Evolutionary conservation across 2,797 vertebrate species (phyloP).

Genomic region (Acanthurus tractus): DNA sequence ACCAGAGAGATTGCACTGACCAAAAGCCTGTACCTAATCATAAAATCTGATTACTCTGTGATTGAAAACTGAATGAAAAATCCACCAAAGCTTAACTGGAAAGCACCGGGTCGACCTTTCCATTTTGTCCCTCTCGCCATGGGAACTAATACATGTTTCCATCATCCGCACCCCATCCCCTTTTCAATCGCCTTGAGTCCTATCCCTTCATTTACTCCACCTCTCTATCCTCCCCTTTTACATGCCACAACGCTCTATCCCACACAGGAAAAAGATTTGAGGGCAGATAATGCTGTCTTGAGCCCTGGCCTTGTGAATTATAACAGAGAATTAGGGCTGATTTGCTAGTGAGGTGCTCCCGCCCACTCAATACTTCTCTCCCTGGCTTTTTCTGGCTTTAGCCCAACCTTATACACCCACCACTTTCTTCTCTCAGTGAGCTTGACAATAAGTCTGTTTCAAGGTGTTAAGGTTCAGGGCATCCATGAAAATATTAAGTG

Average conservation of each 20-base stretch:
- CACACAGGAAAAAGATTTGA: conserved; percentile 51
- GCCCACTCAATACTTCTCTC: conserved; percentile 48
- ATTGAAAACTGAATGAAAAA: conserved; percentile 77
- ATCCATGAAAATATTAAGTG: conserved; percentile 24
- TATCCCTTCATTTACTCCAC: conserved; percentile 53
- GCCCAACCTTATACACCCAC: conserved; percentile 39
- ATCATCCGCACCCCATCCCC: conserved; percentile 43
- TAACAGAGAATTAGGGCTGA: conserved; percentile 66
- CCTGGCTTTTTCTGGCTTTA: conserved; percentile 37
- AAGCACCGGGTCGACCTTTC: conserved; percentile 70
- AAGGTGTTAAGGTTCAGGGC: conserved; percentile 26
- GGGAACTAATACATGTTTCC: conserved; percentile 62
- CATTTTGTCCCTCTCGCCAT: conserved; percentile 50
- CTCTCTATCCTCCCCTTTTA: conserved; percentile 45
- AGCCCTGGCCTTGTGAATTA: conserved; percentile 64
- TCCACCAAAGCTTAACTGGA: conserved; percentile 66
- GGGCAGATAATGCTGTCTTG: conserved; percentile 64
- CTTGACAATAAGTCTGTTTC: conserved; percentile 47
- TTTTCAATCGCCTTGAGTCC: conserved; percentile 45
- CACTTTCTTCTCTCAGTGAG: conserved; percentile 34
- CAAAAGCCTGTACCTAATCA: conserved; percentile 71
- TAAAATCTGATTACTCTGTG: conserved; percentile 74
- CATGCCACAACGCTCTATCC: conserved; percentile 45
- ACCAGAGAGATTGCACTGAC: conserved; percentile 69
- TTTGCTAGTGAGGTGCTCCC: conserved; percentile 41